Evolutionary conservation across 2,113 vertebrate genomes (phyloP).

Genomic region (Atrichornis clamosus): DNA sequence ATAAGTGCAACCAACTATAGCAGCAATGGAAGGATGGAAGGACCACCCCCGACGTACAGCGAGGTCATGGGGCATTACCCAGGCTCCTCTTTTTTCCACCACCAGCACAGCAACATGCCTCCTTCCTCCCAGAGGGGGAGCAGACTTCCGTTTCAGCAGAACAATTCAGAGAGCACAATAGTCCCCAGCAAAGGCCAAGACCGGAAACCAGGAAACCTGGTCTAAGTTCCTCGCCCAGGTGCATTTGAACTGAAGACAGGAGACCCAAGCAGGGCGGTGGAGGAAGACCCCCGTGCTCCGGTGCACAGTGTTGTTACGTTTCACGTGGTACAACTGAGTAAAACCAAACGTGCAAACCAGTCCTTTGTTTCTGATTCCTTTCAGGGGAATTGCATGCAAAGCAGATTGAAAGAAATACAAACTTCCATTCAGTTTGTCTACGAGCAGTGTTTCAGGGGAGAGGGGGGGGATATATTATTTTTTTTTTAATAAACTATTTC

Average conservation of each 20-base stretch:
- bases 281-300: constrained; percentile 66
- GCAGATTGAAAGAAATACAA: constrained; percentile 61
- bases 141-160: constrained; percentile 84
- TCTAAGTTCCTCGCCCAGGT: constrained; percentile 64
- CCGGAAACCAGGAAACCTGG: constrained; percentile 82
- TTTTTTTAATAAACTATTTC: constrained; percentile 72
- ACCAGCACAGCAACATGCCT: constrained; percentile 89
- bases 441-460: constrained; percentile 59
- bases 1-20: constrained; percentile 90
- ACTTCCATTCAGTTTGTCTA: constrained; percentile 67
- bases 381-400: constrained; percentile 74
- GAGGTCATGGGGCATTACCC: constrained; percentile 93
- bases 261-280: constrained; percentile 1
- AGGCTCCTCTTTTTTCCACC: constrained; percentile 87
- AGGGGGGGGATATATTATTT: constrained; percentile 49
- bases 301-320: constrained; percentile 72
- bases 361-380: constrained; percentile 78
- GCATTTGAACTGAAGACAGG: constrained; percentile 12
- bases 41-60: constrained; percentile 94
- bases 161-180: constrained; percentile 87
- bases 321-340: constrained; percentile 70
- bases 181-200: constrained; percentile 86
- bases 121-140: constrained; percentile 76
- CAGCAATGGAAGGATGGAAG: constrained; percentile 88
- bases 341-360: constrained; percentile 75